phyloP scores from a whole-genome alignment of 2,797 vertebrate genomes.

The Epinephelus malabaricus region DNA sequence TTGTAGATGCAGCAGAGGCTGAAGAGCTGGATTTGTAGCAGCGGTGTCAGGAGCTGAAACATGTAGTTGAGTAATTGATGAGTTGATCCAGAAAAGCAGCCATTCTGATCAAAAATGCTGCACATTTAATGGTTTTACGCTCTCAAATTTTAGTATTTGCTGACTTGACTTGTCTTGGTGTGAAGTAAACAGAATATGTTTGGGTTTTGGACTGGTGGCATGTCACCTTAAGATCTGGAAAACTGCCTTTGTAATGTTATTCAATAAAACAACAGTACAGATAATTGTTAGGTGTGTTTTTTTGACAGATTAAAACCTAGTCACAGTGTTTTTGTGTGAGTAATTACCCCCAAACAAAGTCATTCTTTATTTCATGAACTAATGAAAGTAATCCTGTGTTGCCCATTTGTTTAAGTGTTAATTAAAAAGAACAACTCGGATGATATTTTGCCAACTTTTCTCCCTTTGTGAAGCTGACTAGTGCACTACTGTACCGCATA shows the following conservation, averaged over 20 bases:
- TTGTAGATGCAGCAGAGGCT: not conserved
- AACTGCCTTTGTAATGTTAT: not conserved
- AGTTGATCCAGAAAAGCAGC: not conserved
- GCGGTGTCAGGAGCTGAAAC: not conserved
- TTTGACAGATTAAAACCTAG: not conserved
- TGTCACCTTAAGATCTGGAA: not conserved
- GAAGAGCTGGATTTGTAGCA: not conserved
- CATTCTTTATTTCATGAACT: not conserved
- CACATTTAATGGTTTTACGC: not conserved
- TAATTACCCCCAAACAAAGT: too few species aligned
- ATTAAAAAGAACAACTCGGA: slow-evolving; percentile 22
- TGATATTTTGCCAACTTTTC: slow-evolving; percentile 15
- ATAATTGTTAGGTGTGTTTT: slow-evolving; percentile 2
- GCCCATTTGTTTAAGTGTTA: slow-evolving; percentile 3
- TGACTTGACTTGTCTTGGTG: not conserved
- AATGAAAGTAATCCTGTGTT: slow-evolving; percentile 14
- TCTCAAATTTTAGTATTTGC: not conserved
- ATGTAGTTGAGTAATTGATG: not conserved
- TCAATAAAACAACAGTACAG: too few species aligned
- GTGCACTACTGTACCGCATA: slow-evolving; percentile 5
- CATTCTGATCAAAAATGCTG: not conserved
- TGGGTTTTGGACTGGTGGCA: not conserved
- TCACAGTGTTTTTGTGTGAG: not conserved
- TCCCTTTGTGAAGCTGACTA: slow-evolving; percentile 29
- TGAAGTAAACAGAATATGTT: not conserved